phyloP scores from a whole-genome alignment of 1,140 invertebrate genomes.

The Bombus affinis region DNA sequence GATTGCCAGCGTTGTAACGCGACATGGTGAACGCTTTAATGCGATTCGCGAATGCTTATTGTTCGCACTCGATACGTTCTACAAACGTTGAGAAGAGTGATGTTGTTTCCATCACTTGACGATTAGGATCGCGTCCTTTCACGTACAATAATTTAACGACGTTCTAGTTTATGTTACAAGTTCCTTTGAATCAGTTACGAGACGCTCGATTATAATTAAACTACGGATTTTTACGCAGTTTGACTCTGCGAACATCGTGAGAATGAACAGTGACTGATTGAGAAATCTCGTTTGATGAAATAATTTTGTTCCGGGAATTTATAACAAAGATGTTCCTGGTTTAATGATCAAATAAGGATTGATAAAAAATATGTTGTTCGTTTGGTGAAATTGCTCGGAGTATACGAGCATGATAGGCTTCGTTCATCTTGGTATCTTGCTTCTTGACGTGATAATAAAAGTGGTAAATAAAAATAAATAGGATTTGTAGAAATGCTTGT shows the following conservation, averaged over 20 bases:
- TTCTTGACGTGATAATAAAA: not conserved
- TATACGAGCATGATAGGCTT: not conserved
- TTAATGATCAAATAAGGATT: not conserved
- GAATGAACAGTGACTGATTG: not conserved
- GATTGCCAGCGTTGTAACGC: constrained; percentile 9
- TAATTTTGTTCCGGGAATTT: not conserved
- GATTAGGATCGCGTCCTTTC: not conserved
- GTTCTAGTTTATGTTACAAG: too few relatives aligned
- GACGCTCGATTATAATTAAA: too few relatives aligned
- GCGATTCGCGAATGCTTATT: constrained; percentile 33
- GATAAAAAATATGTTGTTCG: not conserved
- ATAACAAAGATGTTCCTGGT: too few relatives aligned
- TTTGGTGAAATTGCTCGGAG: not conserved
- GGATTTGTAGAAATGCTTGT: not conserved
- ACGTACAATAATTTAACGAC: too few relatives aligned
- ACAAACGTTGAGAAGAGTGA: not conserved
- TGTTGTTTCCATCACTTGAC: not conserved
- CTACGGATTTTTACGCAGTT: too few relatives aligned
- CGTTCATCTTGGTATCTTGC: not conserved
- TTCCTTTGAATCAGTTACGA: too few relatives aligned
- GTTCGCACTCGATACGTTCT: not conserved
- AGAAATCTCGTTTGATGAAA: not conserved
- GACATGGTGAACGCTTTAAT: constrained; percentile 34
- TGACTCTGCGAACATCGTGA: too few relatives aligned
- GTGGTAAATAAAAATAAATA: not conserved